Evolutionary conservation across 1,140 invertebrate genomes (phyloP).

Genomic region (Drosophila bipectinata): DNA sequence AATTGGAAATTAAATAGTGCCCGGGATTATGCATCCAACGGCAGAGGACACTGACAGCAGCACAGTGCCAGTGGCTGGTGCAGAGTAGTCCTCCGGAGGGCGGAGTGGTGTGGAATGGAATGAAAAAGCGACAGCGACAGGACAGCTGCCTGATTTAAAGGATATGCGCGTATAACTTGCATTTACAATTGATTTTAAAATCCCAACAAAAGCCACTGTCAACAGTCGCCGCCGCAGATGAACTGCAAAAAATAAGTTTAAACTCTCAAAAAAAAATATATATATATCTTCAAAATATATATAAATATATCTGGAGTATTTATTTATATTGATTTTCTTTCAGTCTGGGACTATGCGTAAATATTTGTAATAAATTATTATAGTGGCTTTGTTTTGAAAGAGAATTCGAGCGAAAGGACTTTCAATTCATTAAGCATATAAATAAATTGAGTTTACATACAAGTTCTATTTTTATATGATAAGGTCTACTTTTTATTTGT

Average conservation of each 20-base stretch:
- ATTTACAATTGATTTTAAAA: conserved; percentile 80
- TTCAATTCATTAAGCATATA: too few species aligned
- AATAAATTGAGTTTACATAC: too few species aligned
- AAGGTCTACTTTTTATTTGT: too few species aligned
- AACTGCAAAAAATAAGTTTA: not conserved
- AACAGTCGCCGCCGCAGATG: conserved; percentile 34
- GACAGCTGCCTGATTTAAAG: conserved; percentile 69
- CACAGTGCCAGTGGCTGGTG: too few species aligned
- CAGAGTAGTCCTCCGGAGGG: not conserved
- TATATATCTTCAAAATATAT: too few species aligned
- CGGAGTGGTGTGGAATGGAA: not conserved
- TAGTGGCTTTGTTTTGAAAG: not conserved
- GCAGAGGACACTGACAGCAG: conserved; percentile 36
- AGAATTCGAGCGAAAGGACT: too few species aligned
- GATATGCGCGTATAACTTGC: conserved; percentile 65
- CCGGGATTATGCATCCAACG: conserved; percentile 60
- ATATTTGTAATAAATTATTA: not conserved
- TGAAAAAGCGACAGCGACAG: conserved; percentile 25
- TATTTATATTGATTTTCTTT: not conserved
- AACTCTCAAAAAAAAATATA: not conserved
- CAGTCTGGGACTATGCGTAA: not conserved
- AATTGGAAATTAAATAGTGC: conserved; percentile 79
- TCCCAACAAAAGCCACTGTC: conserved; percentile 72
- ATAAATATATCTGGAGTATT: not conserved
- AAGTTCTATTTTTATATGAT: too few species aligned